Evolutionary conservation across 1,140 invertebrate genomes (phyloP), one percentile per base, ranked within the genome.

Genomic region (Temnothorax curvispinosus): DNA sequence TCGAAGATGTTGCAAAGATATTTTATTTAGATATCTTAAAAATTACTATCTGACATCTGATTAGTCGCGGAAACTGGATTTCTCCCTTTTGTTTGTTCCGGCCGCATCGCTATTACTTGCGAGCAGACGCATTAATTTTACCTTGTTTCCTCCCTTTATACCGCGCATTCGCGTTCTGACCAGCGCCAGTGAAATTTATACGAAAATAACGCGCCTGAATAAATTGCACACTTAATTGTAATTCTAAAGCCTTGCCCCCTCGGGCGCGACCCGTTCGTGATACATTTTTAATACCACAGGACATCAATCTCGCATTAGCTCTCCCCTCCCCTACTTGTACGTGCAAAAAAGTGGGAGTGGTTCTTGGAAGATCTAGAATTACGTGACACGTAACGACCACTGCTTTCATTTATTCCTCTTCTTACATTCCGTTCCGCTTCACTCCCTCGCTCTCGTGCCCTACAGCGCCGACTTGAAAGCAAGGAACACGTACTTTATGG

Each of bases 221-320:
- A 92, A 92, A 90, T 92, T 87, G 76, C 87, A 35, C 85, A 89
- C 88, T 91, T 88, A 91, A 93, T 92, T 91, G 88, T 91, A 72
- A 93, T 92, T 92, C 87, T 85, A 89, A 85, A 89, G 90, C 82
- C 69, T 75, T 77, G 54, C 56, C 62, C 54, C 58, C 56, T 15
- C 60, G 41, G 74, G 76, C 86, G 41, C 78, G 85, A 88, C 75
- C 89, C 58, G 74, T 64, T 60, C 86, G 88, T 92, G 87, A 93
- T 93, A 93, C 89, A 93, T 92, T 93, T 93, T 93, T 93, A 93
- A 93, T 93, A 90, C 85, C 81, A 72, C 86, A 52, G 88, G 87
- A 78, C 87, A 92, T 93, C 92, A 92, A 93, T 93, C 91, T 91
- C 86, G 82, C 92, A 91, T 93, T 93, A 93, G 87, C 77, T 15